phyloP scores from a whole-genome alignment of 2,113 vertebrate genomes.

The Progne subis region DNA sequence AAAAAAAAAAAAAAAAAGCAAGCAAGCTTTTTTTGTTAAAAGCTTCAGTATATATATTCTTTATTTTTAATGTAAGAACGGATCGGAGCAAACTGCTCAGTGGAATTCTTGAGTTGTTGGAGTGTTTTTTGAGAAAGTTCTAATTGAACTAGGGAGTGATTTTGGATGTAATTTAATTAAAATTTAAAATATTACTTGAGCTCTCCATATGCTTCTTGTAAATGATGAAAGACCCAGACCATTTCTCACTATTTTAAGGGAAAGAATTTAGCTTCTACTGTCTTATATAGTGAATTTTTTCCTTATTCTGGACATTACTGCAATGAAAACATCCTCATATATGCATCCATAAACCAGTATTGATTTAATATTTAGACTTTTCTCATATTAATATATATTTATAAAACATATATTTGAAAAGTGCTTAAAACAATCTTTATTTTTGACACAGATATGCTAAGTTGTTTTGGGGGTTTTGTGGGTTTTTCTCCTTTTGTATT shows the following conservation, averaged over 20 bases:
- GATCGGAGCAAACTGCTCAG: background rate
- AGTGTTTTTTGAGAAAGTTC: background rate
- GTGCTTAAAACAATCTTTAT: background rate
- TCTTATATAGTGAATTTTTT: background rate
- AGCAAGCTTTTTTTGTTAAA: background rate
- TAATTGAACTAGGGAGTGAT: background rate
- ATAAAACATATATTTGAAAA: background rate
- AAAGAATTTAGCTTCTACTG: background rate
- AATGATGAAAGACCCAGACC: background rate
- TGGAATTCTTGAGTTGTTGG: background rate
- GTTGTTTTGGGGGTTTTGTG: background rate
- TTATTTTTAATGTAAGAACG: background rate
- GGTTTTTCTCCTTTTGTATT: background rate
- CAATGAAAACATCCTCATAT: background rate
- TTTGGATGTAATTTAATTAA: background rate
- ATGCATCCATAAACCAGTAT: background rate
- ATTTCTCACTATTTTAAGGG: background rate
- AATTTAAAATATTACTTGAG: background rate
- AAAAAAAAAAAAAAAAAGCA: background rate
- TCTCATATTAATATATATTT: background rate
- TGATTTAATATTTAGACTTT: background rate
- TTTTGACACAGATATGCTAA: background rate
- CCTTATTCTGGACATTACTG: background rate
- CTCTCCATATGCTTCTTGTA: background rate
- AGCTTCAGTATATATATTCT: background rate